Percentiles rank a stretch among this genome's conserved stretches.
phyloP scores from a whole-genome alignment of 64 coral and sea anemone genomes.

The Acropora yongei region DNA sequence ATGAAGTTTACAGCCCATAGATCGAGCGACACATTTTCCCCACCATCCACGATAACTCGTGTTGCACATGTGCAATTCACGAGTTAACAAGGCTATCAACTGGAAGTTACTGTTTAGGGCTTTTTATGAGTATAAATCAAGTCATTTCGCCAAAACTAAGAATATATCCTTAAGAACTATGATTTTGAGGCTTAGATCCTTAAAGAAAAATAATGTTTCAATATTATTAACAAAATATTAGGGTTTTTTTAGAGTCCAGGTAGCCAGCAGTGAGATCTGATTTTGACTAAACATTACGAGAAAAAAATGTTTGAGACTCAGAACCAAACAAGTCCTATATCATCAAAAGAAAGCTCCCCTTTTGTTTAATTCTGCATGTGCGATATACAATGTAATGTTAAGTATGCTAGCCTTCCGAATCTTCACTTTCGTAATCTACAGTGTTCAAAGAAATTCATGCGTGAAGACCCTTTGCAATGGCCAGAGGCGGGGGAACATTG shows the following conservation, averaged over 20 bases:
- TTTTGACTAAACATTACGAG: slow-evolving; percentile 30
- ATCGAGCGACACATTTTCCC: too few relatives aligned
- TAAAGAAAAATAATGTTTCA: slow-evolving; percentile 16
- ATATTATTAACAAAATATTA: not conserved
- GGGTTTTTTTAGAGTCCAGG: slow-evolving; percentile 37
- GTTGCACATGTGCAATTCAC: too few relatives aligned
- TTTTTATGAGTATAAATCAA: slow-evolving; percentile 1
- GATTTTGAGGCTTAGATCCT: slow-evolving; percentile 13
- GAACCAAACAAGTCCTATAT: not conserved
- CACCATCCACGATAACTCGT: too few relatives aligned
- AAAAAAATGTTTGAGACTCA: not conserved
- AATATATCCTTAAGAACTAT: slow-evolving; percentile 38
- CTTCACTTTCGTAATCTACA: slow-evolving; percentile 17
- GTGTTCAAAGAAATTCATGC: slow-evolving; percentile 23
- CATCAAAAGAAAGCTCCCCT: not conserved
- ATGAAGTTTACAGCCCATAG: too few relatives aligned
- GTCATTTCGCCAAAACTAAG: slow-evolving; percentile 37
- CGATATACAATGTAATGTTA: not conserved
- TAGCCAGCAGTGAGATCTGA: slow-evolving; percentile 37
- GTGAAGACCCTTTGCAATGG: slow-evolving; percentile 22
- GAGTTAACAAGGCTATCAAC: too few relatives aligned
- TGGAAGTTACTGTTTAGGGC: too few relatives aligned
- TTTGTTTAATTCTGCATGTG: slow-evolving; percentile 9
- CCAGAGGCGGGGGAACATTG: slow-evolving; percentile 40
- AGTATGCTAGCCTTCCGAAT: slow-evolving; percentile 15